phyloP scores from a whole-genome alignment of 2,888 invertebrate species.

The Eurois occulta region DNA sequence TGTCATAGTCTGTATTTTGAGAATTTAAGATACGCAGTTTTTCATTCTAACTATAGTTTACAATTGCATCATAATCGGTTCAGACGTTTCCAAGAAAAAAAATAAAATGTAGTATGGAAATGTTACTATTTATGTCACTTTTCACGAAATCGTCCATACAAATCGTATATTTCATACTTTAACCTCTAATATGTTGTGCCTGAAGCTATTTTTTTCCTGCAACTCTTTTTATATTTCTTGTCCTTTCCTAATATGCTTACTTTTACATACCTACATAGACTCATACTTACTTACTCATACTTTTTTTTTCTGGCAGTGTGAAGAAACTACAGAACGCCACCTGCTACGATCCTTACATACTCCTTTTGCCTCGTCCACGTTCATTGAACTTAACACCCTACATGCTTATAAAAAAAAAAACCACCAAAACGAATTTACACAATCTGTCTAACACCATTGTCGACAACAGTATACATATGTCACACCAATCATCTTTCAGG shows the following conservation, averaged over 20 bases:
- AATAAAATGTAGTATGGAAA: too few species aligned
- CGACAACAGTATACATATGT: conserved; percentile 73
- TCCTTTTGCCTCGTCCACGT: not conserved
- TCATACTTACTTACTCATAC: not conserved
- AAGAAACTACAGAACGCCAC: not conserved
- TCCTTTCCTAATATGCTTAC: not conserved
- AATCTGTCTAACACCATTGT: not conserved
- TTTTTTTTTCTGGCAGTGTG: too few species aligned
- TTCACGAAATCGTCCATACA: too few species aligned
- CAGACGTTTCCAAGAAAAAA: too few species aligned
- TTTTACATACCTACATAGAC: not conserved
- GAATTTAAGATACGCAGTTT: too few species aligned
- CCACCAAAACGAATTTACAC: not conserved
- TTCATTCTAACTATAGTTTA: too few species aligned
- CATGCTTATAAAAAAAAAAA: not conserved
- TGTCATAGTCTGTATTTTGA: too few species aligned
- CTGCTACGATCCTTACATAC: not conserved
- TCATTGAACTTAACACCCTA: not conserved
- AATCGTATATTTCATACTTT: too few species aligned
- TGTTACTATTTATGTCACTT: too few species aligned
- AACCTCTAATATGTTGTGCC: too few species aligned
- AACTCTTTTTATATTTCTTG: not conserved
- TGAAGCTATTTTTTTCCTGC: not conserved
- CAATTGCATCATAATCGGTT: too few species aligned
- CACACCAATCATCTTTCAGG: conserved; percentile 74